Percentiles rank a stretch among this genome's conserved stretches.
Evolutionary conservation across 2,888 invertebrate genomes (phyloP).

Genomic region (Pyrrhosoma nymphula): DNA sequence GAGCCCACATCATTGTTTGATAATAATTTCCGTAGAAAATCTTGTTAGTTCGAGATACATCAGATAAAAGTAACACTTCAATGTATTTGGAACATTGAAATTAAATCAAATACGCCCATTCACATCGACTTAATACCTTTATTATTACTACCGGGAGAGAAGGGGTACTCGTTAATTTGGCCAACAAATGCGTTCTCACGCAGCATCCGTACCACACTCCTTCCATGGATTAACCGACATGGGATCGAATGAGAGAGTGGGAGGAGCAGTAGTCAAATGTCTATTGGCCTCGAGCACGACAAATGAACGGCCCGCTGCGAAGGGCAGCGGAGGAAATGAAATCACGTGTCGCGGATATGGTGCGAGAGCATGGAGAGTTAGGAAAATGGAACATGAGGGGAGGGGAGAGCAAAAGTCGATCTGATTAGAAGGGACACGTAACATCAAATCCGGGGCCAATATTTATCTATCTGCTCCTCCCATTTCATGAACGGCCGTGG

Average conservation of each 20-base stretch:
- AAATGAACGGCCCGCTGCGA: neutral
- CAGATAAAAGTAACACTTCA: no score
- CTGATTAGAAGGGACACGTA: slow-evolving; percentile 1
- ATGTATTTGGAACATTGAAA: no score
- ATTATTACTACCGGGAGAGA: neutral
- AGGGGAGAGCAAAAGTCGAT: neutral
- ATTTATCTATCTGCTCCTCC: neutral
- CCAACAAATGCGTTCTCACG: neutral
- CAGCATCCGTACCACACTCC: neutral
- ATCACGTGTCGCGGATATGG: neutral
- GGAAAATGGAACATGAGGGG: neutral
- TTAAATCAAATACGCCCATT: no score
- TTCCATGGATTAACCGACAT: neutral
- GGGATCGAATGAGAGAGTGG: neutral
- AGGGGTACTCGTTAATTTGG: neutral
- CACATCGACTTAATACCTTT: no score
- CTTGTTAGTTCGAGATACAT: no score
- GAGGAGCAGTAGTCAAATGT: neutral
- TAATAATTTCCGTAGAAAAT: no score
- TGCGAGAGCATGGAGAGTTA: neutral
- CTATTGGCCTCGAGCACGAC: neutral
- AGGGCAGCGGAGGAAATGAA: neutral
- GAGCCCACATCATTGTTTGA: no score
- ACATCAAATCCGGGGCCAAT: neutral
- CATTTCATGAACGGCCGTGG: neutral